Evolutionary conservation across 2,113 vertebrate genomes (phyloP).

Genomic region (Equus quagga): DNA sequence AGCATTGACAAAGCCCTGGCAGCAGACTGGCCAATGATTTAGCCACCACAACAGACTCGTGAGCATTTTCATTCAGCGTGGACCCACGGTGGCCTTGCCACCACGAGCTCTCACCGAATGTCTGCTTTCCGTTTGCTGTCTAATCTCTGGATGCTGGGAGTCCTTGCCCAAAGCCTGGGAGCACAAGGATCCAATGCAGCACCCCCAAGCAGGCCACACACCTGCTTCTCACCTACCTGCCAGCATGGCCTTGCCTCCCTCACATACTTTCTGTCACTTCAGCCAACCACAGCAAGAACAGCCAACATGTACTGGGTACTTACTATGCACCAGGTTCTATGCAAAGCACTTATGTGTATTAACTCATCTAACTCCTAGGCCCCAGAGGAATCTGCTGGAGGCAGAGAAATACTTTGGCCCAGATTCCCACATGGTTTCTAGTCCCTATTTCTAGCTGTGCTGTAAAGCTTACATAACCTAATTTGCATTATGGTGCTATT

Average conservation of each 20-base stretch:
- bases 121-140: neutral
- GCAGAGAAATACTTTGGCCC: constrained; percentile 39
- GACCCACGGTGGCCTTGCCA: neutral
- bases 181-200: neutral
- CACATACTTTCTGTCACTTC: neutral
- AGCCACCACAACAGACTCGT: neutral
- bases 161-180: neutral
- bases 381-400: neutral
- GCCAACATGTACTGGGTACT: neutral
- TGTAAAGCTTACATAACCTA: constrained; percentile 72
- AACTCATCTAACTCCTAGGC: neutral
- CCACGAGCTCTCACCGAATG: neutral
- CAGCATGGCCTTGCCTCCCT: neutral
- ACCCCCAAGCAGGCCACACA: neutral
- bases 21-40: neutral
- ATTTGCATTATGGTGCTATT: constrained; percentile 70
- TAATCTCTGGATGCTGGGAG: neutral
- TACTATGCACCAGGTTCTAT: neutral
- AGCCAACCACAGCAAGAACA: neutral
- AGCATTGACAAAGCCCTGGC: neutral
- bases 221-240: neutral
- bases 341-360: neutral
- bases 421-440: constrained; percentile 56
- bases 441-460: constrained; percentile 64
- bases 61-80: neutral